Evolutionary conservation across 2,888 invertebrate genomes (phyloP).

Genomic region (Itoplectis maculator): DNA sequence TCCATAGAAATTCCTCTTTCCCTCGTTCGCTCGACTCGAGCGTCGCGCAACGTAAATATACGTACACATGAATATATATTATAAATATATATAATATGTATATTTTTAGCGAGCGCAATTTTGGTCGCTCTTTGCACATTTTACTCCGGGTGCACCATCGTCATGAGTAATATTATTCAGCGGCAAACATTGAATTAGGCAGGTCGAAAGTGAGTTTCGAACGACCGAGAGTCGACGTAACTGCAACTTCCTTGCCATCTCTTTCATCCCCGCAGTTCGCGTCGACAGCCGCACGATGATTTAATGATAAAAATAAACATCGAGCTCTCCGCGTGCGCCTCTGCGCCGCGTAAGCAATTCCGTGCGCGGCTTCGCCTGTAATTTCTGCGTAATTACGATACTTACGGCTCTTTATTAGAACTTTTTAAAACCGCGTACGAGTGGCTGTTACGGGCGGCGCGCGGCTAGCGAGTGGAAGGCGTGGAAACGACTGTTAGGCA

Average conservation of each 20-base stretch:
- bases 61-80: too few relatives aligned
- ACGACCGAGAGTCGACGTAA: slow-evolving; percentile 27
- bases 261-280: slow-evolving; percentile 40
- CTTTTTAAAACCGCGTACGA: background rate
- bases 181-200: slow-evolving; percentile 36
- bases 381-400: slow-evolving; percentile 29
- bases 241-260: slow-evolving; percentile 48
- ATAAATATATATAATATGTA: background rate
- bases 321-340: slow-evolving; percentile 51
- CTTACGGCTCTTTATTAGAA: slow-evolving; percentile 11
- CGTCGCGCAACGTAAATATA: too few relatives aligned
- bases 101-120: background rate
- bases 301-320: slow-evolving; percentile 38
- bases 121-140: background rate
- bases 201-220: slow-evolving; percentile 50
- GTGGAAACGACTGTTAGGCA: background rate
- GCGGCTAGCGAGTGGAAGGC: background rate
- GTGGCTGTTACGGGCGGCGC: background rate
- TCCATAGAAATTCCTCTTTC: background rate
- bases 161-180: background rate
- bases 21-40: too few relatives aligned
- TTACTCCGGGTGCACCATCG: background rate
- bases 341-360: slow-evolving; percentile 1
- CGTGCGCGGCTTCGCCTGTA: slow-evolving; percentile 33
- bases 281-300: slow-evolving; percentile 8